Conservation (phyloP, 2,113 vertebrate genomes). For the Nyctibius bracteatus region DNA sequence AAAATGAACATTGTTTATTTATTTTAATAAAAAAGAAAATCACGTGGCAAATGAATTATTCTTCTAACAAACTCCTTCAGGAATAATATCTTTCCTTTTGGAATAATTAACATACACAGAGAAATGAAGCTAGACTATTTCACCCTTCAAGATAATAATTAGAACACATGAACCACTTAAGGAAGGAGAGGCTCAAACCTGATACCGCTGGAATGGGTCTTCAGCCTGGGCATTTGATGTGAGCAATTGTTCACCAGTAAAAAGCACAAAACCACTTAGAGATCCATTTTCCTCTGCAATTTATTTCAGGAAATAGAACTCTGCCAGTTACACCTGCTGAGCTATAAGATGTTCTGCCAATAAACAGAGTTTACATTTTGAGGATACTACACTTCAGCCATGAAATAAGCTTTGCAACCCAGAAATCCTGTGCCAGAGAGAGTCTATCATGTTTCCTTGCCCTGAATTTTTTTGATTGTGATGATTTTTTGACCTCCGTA, state of each 20-base stretch:
- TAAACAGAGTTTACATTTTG: not conserved
- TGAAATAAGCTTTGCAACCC: not conserved
- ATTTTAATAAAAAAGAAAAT: not conserved
- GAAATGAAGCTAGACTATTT: not conserved
- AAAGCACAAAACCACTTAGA: not conserved
- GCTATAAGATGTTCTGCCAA: not conserved
- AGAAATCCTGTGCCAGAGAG: not conserved
- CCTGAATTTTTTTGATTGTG: not conserved
- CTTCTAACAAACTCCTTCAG: not conserved
- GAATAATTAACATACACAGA: not conserved
- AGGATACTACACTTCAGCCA: not conserved
- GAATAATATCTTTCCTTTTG: not conserved
- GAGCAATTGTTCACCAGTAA: not conserved
- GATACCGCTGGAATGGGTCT: not conserved
- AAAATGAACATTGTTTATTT: not conserved
- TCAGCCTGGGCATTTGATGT: not conserved
- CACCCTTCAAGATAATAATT: not conserved
- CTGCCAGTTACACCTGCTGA: conserved; percentile 23
- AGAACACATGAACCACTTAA: not conserved
- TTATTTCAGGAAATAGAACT: conserved; percentile 46
- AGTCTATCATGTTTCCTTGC: not conserved
- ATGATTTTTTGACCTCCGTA: not conserved
- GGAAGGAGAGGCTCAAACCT: not conserved
- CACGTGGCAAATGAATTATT: not conserved
- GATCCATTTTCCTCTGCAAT: not conserved